phyloP scores from a whole-genome alignment of 2,113 vertebrate species.

The Bucco capensis region DNA sequence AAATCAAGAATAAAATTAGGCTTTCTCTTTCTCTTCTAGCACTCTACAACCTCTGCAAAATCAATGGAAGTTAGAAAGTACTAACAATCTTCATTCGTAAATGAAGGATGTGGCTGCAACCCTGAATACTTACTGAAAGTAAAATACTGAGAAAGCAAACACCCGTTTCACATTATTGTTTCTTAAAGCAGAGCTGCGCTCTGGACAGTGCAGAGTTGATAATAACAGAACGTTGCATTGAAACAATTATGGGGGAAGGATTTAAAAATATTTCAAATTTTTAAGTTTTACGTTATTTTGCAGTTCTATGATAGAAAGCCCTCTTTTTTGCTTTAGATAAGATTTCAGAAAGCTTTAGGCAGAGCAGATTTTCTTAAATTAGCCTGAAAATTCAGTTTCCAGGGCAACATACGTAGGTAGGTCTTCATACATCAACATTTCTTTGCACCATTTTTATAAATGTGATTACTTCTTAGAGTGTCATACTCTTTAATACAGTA shows the following conservation, averaged over 20 bases:
- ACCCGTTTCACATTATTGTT: neutral
- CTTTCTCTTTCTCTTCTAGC: neutral
- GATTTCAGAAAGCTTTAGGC: constrained; percentile 56
- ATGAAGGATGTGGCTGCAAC: neutral
- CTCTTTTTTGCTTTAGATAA: constrained; percentile 31
- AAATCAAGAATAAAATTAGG: neutral
- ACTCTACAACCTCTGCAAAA: neutral
- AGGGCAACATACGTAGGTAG: constrained; percentile 70
- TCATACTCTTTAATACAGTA: constrained; percentile 47
- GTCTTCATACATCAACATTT: constrained; percentile 55
- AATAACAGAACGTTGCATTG: constrained; percentile 17
- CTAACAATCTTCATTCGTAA: neutral
- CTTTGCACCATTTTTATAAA: constrained; percentile 60
- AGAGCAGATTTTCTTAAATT: constrained; percentile 66
- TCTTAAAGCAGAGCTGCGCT: neutral
- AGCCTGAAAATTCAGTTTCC: constrained; percentile 76
- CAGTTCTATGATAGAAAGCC: neutral
- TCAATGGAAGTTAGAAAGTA: neutral
- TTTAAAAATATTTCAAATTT: neutral
- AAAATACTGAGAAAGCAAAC: neutral
- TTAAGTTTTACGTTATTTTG: constrained; percentile 7
- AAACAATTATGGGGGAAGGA: neutral
- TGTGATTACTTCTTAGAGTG: constrained; percentile 12
- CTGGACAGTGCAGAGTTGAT: neutral
- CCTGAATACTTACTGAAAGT: neutral